These are phyloP conservation scores for Caenorhabditis sinica DNA, from an alignment of 2,888 invertebrate species.

Conservation along the genomic window DNA sequence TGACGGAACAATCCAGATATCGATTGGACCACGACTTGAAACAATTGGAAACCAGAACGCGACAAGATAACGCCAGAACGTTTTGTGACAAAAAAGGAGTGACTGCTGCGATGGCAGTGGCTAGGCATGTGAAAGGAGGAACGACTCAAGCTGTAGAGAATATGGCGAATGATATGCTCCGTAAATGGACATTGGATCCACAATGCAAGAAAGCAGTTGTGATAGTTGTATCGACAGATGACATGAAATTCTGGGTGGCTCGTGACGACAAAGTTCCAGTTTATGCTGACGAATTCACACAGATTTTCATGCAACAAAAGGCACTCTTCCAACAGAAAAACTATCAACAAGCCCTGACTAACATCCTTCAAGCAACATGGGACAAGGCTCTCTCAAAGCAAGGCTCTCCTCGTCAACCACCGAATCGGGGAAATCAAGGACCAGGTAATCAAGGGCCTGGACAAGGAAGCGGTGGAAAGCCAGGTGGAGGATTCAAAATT, in stretches of 20 bases:
- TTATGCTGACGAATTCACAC: slow-evolving; percentile 79
- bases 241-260: slow-evolving; percentile 81
- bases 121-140: slow-evolving; percentile 78
- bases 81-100: slow-evolving; percentile 83
- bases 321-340: slow-evolving; percentile 73
- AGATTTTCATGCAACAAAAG: slow-evolving; percentile 78
- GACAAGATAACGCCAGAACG: slow-evolving; percentile 75
- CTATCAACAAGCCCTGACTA: slow-evolving; percentile 77
- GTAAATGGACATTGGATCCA: slow-evolving; percentile 78
- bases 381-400: slow-evolving; percentile 78
- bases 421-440: slow-evolving; percentile 49
- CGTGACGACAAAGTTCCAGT: slow-evolving; percentile 80
- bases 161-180: slow-evolving; percentile 81
- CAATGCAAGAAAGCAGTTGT: slow-evolving; percentile 80
- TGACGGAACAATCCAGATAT: slow-evolving; percentile 77
- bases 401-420: slow-evolving; percentile 66
- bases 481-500: slow-evolving; percentile 58
- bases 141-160: slow-evolving; percentile 76
- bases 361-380: slow-evolving; percentile 77
- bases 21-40: slow-evolving; percentile 80
- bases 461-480: slow-evolving; percentile 43
- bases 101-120: slow-evolving; percentile 79
- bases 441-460: slow-evolving; percentile 46
- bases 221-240: slow-evolving; percentile 77
- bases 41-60: slow-evolving; percentile 77